Evolutionary conservation across 1,140 invertebrate species (phyloP).

Genomic region (Uloborus diversus): DNA sequence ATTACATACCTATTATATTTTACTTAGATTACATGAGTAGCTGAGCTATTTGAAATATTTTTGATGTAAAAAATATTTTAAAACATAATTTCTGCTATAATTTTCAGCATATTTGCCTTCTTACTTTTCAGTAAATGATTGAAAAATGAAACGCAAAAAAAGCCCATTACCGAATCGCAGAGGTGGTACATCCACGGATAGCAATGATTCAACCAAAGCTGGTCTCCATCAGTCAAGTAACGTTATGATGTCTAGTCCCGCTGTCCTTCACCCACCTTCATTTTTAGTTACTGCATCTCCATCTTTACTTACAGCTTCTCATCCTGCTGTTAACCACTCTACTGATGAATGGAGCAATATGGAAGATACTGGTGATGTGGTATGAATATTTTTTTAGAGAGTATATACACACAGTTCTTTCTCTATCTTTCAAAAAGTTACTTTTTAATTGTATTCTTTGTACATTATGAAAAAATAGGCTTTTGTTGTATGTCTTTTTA

Average conservation of each 20-base stretch:
- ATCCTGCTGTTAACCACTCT: slow-evolving; percentile 27
- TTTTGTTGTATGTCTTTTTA: no score
- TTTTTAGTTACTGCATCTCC: slow-evolving; percentile 26
- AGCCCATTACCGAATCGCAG: slow-evolving; percentile 27
- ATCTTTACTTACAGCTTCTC: slow-evolving; percentile 10
- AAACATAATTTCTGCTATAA: no score
- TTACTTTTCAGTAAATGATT: neutral
- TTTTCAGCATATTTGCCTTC: no score
- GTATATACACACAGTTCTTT: no score
- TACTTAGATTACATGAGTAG: no score
- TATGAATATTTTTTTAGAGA: slow-evolving; percentile 2
- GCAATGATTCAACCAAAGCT: slow-evolving; percentile 40
- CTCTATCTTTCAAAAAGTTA: no score
- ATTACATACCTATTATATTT: no score
- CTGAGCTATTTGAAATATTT: no score
- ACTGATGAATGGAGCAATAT: slow-evolving; percentile 32
- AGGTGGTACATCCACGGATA: slow-evolving; percentile 38
- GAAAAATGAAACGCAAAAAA: slow-evolving; percentile 51
- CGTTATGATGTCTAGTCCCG: slow-evolving; percentile 31
- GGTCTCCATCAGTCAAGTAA: neutral
- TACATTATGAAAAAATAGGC: no score
- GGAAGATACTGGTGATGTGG: slow-evolving; percentile 22
- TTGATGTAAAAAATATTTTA: no score
- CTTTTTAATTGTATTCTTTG: no score
- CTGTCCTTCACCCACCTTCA: slow-evolving; percentile 31